phyloP scores from a whole-genome alignment of 2,797 vertebrate genomes.

The Ptychobarbus kaznakovi region DNA sequence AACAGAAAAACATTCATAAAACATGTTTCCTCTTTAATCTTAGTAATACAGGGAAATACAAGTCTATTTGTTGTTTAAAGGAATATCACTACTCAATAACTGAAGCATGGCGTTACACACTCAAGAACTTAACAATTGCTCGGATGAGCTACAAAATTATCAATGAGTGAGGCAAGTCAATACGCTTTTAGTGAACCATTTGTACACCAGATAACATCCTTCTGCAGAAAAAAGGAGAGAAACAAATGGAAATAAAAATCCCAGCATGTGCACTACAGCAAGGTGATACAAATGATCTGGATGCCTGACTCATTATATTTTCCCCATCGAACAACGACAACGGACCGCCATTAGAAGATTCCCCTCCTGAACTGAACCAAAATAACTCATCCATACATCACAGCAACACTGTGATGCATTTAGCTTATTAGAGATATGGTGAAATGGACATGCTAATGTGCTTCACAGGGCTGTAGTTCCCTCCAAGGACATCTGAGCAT shows the following conservation, averaged over 20 bases:
- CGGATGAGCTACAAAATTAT: slow-evolving; percentile 41
- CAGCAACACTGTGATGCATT: slow-evolving; percentile 9
- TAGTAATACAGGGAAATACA: not conserved
- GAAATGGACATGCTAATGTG: slow-evolving; percentile 14
- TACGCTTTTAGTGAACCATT: slow-evolving; percentile 52
- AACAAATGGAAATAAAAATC: not conserved
- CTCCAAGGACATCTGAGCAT: slow-evolving; percentile 9
- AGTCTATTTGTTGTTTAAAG: not conserved
- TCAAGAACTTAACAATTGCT: slow-evolving; percentile 41
- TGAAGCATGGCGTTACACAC: slow-evolving; percentile 10
- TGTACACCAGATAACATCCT: slow-evolving; percentile 45
- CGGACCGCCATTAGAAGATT: not conserved
- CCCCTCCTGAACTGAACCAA: not conserved
- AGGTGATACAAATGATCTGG: not conserved
- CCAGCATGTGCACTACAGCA: not conserved
- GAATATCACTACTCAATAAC: slow-evolving; percentile 31
- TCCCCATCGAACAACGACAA: slow-evolving; percentile 13
- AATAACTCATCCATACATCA: slow-evolving; percentile 15
- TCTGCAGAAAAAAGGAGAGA: slow-evolving; percentile 20
- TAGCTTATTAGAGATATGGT: slow-evolving; percentile 24
- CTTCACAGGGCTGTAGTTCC: not conserved
- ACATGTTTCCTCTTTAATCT: not conserved
- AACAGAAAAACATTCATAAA: not conserved
- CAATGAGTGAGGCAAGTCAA: slow-evolving; percentile 32
- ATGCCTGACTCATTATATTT: slow-evolving; percentile 37